A percentile compares a stretch with the other conserved stretches of the same genome.
These are phyloP conservation scores for Nasonia oneida DNA, from an alignment of 2,888 invertebrate genomes.

Conservation along the genomic window DNA sequence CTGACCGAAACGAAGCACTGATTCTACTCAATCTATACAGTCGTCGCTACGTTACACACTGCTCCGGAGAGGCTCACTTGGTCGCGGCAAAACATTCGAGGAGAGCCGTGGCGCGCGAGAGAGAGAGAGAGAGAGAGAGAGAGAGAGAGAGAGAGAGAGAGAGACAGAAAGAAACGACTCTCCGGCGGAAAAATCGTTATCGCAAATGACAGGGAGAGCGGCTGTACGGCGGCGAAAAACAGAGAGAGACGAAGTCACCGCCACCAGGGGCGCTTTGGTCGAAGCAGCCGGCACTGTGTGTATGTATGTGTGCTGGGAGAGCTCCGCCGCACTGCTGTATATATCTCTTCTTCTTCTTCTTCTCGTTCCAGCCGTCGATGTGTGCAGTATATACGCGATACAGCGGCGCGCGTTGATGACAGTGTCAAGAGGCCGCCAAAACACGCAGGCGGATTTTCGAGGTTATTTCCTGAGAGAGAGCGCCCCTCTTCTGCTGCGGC, in stretches of 20 bases:
- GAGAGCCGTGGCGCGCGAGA: background rate
- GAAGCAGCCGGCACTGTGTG: conserved; percentile 70
- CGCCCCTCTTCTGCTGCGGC: conserved; percentile 57
- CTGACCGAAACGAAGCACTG: no score
- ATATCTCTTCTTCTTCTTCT: background rate
- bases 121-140: background rate
- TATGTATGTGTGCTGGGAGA: background rate
- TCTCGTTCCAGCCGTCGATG: background rate
- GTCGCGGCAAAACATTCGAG: conserved; percentile 47
- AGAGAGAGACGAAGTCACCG: conserved; percentile 34
- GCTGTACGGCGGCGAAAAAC: conserved; percentile 23
- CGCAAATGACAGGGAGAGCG: conserved; percentile 37
- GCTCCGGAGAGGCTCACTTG: background rate
- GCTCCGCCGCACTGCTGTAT: conserved; percentile 63
- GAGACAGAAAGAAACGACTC: conserved; percentile 18
- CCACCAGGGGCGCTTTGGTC: conserved; percentile 62
- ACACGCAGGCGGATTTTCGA: conserved; percentile 10
- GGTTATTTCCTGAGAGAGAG: conserved; percentile 44
- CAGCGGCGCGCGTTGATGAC: background rate
- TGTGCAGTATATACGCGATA: background rate
- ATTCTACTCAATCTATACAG: no score
- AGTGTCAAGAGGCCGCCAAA: conserved; percentile 16
- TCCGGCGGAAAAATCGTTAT: conserved; percentile 60
- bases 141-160: background rate
- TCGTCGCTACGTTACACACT: background rate